Evolutionary conservation across 1,140 invertebrate genomes (phyloP).

Genomic region (Portunus trituberculatus): DNA sequence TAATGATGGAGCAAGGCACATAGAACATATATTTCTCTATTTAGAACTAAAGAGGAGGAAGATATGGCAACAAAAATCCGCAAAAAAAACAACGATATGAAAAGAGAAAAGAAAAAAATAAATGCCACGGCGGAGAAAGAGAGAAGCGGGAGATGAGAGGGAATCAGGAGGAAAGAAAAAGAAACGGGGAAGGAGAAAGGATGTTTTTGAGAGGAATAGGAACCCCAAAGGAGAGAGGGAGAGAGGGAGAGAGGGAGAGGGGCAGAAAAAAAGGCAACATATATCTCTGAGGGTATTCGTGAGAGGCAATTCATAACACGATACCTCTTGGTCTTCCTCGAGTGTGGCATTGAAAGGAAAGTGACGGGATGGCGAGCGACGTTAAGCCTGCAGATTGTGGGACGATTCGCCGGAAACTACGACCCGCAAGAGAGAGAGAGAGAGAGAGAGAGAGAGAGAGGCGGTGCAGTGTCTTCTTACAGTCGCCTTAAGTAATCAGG

Average conservation of each 20-base stretch:
- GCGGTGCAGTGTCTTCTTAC: no score
- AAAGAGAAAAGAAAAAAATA: neutral
- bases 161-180: no score
- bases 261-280: no score
- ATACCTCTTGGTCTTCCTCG: neutral
- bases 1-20: no score
- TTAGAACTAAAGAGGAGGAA: no score
- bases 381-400: conserved; percentile 2
- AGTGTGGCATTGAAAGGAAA: neutral
- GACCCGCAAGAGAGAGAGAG: neutral
- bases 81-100: neutral
- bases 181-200: neutral
- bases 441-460: neutral
- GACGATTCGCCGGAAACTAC: neutral
- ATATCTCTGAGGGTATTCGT: neutral
- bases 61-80: no score
- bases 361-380: neutral
- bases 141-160: no score
- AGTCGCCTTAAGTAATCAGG: neutral
- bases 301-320: neutral
- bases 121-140: no score
- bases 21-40: no score
- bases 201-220: neutral
- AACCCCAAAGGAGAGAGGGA: neutral
- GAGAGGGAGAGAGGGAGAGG: neutral